These are phyloP conservation scores for Sarcoramphus papa DNA, from an alignment of 2,797 vertebrate species.

Conservation along the genomic window DNA sequence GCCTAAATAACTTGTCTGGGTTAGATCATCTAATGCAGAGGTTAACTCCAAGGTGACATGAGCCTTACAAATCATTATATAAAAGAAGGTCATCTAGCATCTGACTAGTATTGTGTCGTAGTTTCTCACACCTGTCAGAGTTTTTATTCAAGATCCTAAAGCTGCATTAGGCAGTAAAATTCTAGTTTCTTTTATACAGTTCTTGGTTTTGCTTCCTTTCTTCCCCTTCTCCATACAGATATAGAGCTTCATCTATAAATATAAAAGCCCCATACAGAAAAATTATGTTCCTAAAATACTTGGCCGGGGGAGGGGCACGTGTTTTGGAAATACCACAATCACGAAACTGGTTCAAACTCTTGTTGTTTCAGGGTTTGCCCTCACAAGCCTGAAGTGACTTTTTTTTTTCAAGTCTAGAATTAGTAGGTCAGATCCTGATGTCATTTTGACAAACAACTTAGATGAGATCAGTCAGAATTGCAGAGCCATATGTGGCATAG, in stretches of 20 bases:
- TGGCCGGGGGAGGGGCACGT: accelerated
- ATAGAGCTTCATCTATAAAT: neutral
- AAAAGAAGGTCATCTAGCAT: neutral
- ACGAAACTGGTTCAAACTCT: accelerated
- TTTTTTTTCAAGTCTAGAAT: neutral
- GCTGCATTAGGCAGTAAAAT: neutral
- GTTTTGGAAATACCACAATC: neutral
- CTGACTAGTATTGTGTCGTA: accelerated
- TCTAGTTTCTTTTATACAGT: neutral
- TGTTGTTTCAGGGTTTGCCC: neutral
- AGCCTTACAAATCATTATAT: neutral
- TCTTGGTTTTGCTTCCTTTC: neutral
- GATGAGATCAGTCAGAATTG: neutral
- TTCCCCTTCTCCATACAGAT: neutral
- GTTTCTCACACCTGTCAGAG: neutral
- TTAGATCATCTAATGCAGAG: neutral
- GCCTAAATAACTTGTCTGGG: neutral
- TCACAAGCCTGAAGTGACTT: neutral
- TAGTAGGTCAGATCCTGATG: neutral
- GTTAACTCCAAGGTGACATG: neutral
- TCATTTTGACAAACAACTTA: neutral
- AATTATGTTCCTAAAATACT: neutral
- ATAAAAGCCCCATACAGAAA: neutral
- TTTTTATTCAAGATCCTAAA: neutral
- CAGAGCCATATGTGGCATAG: neutral